phyloP scores from a whole-genome alignment of 1,140 invertebrate genomes.

The Psilanteris sp. region DNA sequence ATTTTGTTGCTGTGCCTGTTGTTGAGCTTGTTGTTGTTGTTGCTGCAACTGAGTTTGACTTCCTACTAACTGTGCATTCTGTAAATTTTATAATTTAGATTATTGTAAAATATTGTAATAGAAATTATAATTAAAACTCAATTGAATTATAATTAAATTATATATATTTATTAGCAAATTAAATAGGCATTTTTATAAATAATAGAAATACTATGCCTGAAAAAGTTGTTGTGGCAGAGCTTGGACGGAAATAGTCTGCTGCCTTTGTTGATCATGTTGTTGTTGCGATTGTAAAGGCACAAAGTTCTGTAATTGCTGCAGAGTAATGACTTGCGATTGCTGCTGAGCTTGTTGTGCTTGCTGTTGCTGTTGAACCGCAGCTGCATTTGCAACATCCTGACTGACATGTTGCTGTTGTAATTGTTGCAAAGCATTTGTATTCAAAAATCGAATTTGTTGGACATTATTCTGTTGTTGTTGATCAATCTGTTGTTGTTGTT shows the following conservation, averaged over 20 bases:
- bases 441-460: constrained; percentile 76
- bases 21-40: constrained; percentile 77
- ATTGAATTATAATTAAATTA: no score
- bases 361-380: constrained; percentile 71
- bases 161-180: no score
- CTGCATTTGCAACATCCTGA: constrained; percentile 61
- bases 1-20: constrained; percentile 72
- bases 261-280: constrained; percentile 76
- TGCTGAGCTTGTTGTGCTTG: constrained; percentile 71
- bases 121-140: no score
- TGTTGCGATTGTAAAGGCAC: constrained; percentile 78
- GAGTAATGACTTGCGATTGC: constrained; percentile 80
- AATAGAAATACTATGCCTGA: no score
- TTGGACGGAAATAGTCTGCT: constrained; percentile 80
- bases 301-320: constrained; percentile 81
- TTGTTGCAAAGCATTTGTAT: constrained; percentile 75
- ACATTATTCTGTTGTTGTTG: constrained; percentile 68
- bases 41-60: constrained; percentile 76
- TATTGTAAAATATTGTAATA: no score
- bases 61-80: constrained; percentile 75
- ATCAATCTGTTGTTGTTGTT: constrained; percentile 73
- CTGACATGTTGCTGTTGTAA: constrained; percentile 72
- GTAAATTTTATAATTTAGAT: no score
- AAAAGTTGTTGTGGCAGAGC: constrained; percentile 81
- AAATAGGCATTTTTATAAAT: no score